These are phyloP conservation scores for Sebastiscus albofasciatus DNA, from an alignment of 2,797 vertebrate species.

Conservation along the genomic window DNA sequence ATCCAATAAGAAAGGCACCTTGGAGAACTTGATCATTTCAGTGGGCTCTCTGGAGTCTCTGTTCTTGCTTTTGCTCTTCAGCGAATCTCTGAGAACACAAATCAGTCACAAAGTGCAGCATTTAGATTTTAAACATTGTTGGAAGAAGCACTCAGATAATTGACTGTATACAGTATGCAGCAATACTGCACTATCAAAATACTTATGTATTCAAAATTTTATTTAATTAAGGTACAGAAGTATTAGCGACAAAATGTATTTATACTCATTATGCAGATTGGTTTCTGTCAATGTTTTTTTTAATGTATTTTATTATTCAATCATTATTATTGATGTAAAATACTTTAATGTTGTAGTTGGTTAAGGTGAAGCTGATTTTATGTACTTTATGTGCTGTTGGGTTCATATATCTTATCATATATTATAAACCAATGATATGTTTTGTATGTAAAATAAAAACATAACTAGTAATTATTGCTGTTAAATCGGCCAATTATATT, in stretches of 20 bases:
- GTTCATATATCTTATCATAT: neutral
- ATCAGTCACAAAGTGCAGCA: neutral
- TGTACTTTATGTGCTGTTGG: neutral
- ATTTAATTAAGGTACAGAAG: neutral
- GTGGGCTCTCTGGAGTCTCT: conserved; percentile 72
- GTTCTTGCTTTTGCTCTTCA: conserved; percentile 68
- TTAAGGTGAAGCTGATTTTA: neutral
- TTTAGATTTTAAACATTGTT: neutral
- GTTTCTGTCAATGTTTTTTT: neutral
- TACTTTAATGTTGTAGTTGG: neutral
- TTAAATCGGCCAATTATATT: too few relatives aligned
- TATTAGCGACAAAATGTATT: neutral
- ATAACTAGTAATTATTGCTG: neutral
- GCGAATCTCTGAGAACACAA: conserved; percentile 62
- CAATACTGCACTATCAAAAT: neutral
- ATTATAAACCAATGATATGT: neutral
- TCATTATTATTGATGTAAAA: neutral
- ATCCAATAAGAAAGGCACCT: conserved; percentile 74
- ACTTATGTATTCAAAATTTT: neutral
- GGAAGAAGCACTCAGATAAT: neutral
- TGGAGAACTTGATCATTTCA: conserved; percentile 90
- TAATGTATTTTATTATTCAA: neutral
- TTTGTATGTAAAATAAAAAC: neutral
- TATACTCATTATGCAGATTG: neutral
- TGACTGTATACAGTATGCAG: neutral